Conservation (phyloP, 2,888 invertebrate species). For the Calameuta filiformis region DNA sequence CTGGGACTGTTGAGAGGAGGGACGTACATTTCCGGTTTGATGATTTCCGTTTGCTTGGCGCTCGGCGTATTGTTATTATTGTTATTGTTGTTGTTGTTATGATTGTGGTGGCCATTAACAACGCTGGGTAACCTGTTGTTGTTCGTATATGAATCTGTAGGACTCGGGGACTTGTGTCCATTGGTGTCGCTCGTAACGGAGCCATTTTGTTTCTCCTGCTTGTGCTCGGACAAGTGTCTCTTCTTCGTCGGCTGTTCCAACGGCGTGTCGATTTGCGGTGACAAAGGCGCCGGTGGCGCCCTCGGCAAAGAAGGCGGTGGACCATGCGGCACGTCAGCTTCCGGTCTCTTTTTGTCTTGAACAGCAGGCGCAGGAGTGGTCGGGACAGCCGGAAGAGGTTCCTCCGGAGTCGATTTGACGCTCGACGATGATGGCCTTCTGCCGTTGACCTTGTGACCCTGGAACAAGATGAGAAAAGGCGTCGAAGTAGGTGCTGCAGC, state of each 20-base stretch:
- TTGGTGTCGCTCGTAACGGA: slow-evolving; percentile 52
- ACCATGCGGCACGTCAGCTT: slow-evolving; percentile 63
- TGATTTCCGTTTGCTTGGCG: slow-evolving; percentile 53
- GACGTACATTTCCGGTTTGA: slow-evolving; percentile 56
- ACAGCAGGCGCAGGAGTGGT: slow-evolving; percentile 60
- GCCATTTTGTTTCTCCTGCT: slow-evolving; percentile 46
- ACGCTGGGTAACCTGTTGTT: slow-evolving; percentile 61
- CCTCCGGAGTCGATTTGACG: slow-evolving; percentile 63
- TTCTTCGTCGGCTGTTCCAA: slow-evolving; percentile 47
- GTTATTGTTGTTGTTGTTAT: slow-evolving; percentile 55
- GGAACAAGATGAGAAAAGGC: slow-evolving; percentile 22
- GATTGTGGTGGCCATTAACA: slow-evolving; percentile 48
- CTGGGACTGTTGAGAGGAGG: slow-evolving; percentile 74
- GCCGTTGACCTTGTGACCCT: slow-evolving; percentile 70
- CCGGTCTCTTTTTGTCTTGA: slow-evolving; percentile 61
- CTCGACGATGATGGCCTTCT: slow-evolving; percentile 65
- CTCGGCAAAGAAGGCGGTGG: slow-evolving; percentile 61
- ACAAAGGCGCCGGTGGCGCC: slow-evolving; percentile 50
- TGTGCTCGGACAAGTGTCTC: slow-evolving; percentile 41
- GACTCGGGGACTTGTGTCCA: slow-evolving; percentile 60
- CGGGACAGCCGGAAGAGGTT: slow-evolving; percentile 61
- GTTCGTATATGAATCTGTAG: slow-evolving; percentile 62
- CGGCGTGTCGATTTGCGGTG: slow-evolving; percentile 52
- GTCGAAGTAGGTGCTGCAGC: neutral
- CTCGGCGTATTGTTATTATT: slow-evolving; percentile 48